Base-by-base conservation (phyloP, 2,888 invertebrate genomes). In the Oeneis ivallda region DNA sequence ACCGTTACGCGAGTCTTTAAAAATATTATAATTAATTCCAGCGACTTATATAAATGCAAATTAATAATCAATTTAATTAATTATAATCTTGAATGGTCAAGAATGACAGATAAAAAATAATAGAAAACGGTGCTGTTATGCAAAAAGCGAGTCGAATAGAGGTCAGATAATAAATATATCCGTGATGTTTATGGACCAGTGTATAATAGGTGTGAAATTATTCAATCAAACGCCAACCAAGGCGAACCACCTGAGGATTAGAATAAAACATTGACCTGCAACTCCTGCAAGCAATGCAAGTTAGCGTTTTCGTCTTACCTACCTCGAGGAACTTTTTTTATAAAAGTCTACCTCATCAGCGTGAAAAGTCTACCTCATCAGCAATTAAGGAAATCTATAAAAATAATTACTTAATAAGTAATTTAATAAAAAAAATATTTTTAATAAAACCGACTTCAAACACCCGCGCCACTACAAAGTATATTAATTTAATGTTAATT, bases 261-360 rank as follows among this genome's bases (percentile, higher is more conserved):
- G 67, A 64, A 67, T 65, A 65, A 65, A 68, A 65, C 68, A 68
- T 62, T 65, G 65, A 68, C 68, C 68, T 43, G 62, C 13, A n/a
- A n/a, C n/a, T n/a, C n/a, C n/a, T n/a, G n/a, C n/a, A n/a, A n/a
- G n/a, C n/a, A n/a, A n/a, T n/a, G n/a, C n/a, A 60, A 45, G 10
- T n/a, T 52, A 19, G 37, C 47, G 19, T 54, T 37, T 7, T 37
- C 5, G 0, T 62, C 26, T 50, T 63, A 50, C 26, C 26, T 26
- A n/a, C n/a, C n/a, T n/a, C n/a, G n/a, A n/a, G 26, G 26, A 26
- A 26, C 26, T 26, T 26, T 26, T 26, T 4, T 26, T 26, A 4
- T 26, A 2, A 26, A 26, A 4, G 2, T 26, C 26, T 26, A 26
- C 26, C 26, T 26, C 5, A 26, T 26, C 26, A 4, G 26, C 26